Evolutionary conservation across 1,140 invertebrate species (phyloP).

Genomic region (Lasioglossum albipes): DNA sequence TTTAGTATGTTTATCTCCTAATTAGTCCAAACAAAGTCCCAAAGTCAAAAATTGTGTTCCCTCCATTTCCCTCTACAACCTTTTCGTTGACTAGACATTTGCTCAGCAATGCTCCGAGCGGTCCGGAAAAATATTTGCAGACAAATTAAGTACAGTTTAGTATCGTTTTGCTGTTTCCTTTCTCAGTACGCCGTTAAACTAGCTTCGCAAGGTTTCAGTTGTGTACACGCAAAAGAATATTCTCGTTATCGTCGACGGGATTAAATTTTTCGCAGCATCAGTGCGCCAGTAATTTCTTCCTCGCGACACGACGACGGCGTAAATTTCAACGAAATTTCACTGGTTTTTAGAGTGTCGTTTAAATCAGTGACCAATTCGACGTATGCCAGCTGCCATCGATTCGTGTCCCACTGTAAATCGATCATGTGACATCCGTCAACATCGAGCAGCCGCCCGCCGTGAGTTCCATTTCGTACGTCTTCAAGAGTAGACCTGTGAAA

Average conservation of each 20-base stretch:
- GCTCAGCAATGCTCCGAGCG: background rate
- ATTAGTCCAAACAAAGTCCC: too few species aligned
- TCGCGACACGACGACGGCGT: background rate
- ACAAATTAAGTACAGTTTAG: background rate
- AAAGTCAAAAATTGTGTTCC: too few species aligned
- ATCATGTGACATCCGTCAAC: constrained; percentile 32
- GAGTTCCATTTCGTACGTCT: constrained; percentile 22
- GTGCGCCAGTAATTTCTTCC: background rate
- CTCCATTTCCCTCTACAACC: too few species aligned
- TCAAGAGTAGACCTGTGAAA: background rate
- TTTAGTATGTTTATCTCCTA: too few species aligned
- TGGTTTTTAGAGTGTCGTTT: background rate
- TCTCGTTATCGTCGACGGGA: background rate
- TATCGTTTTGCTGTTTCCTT: background rate
- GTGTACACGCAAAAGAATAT: background rate
- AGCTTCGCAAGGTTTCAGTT: background rate
- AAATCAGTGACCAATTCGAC: constrained; percentile 22
- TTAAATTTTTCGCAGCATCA: background rate
- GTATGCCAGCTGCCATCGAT: constrained; percentile 21
- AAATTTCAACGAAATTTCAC: background rate
- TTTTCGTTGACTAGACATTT: background rate
- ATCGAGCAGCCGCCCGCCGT: constrained; percentile 14
- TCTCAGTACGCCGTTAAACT: background rate
- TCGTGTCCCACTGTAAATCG: constrained; percentile 35
- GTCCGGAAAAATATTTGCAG: background rate